Percentiles rank a stretch among this genome's conserved stretches.
phyloP scores from a whole-genome alignment of 2,888 invertebrate species.

The Campoplex capitator region DNA sequence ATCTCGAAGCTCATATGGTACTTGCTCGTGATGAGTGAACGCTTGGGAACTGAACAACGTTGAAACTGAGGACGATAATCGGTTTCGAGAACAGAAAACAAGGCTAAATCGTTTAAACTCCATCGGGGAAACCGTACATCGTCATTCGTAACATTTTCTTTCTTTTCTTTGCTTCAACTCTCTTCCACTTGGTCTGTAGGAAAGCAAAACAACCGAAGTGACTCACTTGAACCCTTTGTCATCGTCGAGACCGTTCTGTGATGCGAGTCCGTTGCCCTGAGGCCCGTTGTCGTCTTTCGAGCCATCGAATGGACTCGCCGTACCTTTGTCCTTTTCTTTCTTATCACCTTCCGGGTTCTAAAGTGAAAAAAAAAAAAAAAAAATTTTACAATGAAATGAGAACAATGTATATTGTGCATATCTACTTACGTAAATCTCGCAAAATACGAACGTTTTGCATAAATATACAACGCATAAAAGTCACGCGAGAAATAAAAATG shows the following conservation, averaged over 20 bases:
- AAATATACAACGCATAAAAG: neutral
- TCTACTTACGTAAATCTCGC: neutral
- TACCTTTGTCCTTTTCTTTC: slow-evolving; percentile 86
- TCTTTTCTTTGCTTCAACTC: neutral
- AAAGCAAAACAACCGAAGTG: slow-evolving; percentile 27
- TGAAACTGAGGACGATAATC: slow-evolving; percentile 12
- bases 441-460: neutral
- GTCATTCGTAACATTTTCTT: slow-evolving; percentile 14
- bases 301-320: slow-evolving; percentile 86
- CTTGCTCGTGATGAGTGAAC: slow-evolving; percentile 34
- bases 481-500: slow-evolving; percentile 17
- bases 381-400: neutral
- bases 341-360: slow-evolving; percentile 83
- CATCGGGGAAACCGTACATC: slow-evolving; percentile 26
- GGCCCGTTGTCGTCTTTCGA: slow-evolving; percentile 86
- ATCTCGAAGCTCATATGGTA: slow-evolving; percentile 48
- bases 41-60: slow-evolving; percentile 9
- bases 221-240: slow-evolving; percentile 96
- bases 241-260: slow-evolving; percentile 92
- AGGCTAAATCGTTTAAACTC: slow-evolving; percentile 17
- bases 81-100: slow-evolving; percentile 10
- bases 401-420: neutral
- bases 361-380: slow-evolving; percentile 36
- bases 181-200: neutral
- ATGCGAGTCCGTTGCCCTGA: slow-evolving; percentile 86